A percentile compares a stretch with the other conserved stretches of the same genome.
Conservation (phyloP, 2,797 vertebrate species). For the Calcarius lapponicus region DNA sequence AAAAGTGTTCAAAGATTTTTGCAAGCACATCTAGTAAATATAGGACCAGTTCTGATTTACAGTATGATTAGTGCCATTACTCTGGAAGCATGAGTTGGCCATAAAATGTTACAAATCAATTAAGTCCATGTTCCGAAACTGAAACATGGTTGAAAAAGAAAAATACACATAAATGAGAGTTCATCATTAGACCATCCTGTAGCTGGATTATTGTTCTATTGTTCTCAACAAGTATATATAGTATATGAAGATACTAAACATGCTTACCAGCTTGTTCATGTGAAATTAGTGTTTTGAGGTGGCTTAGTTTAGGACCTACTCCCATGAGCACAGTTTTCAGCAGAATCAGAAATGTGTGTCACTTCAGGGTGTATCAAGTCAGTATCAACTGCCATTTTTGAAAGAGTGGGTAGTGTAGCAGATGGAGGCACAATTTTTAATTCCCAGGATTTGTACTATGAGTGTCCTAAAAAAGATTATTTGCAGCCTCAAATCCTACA, state of each 20-base stretch:
- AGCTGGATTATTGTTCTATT: not conserved
- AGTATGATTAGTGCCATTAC: not conserved
- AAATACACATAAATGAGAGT: not conserved
- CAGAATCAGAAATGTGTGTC: not conserved
- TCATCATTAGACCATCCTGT: not conserved
- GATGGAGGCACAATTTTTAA: not conserved
- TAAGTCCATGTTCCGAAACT: not conserved
- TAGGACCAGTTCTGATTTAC: not conserved
- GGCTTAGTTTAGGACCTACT: not conserved
- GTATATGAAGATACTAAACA: not conserved
- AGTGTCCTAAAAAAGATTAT: not conserved
- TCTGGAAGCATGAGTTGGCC: not conserved
- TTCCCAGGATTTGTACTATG: not conserved
- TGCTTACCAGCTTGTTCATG: not conserved
- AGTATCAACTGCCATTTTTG: not conserved
- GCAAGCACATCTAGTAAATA: not conserved
- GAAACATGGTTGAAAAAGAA: not conserved
- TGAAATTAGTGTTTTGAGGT: not conserved
- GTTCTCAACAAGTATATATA: not conserved
- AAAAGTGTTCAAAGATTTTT: not conserved
- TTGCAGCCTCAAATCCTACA: not conserved
- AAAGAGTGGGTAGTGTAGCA: not conserved
- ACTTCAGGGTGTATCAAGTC: not conserved
- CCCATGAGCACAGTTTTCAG: not conserved
- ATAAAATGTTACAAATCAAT: not conserved